These are phyloP conservation scores for Triplophysa tibetana DNA, from an alignment of 2,113 vertebrate species.

Conservation along the genomic window DNA sequence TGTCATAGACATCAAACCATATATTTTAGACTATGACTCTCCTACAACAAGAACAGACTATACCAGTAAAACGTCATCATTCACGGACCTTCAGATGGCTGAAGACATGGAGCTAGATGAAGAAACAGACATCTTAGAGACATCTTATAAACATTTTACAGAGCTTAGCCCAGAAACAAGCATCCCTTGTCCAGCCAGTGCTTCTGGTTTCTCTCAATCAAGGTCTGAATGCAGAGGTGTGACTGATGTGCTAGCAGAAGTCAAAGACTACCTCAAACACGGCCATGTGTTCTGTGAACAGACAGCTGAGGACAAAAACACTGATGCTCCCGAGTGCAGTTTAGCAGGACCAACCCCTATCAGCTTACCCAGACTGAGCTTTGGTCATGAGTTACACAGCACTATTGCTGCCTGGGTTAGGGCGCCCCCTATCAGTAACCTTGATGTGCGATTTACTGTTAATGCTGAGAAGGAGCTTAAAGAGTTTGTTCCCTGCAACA, in stretches of 20 bases:
- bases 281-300: conserved; percentile 41
- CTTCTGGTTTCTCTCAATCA: neutral
- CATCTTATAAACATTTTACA: neutral
- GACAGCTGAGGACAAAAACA: neutral
- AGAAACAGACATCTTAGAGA: conserved; percentile 13
- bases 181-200: neutral
- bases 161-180: neutral
- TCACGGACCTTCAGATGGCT: neutral
- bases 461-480: conserved; percentile 75
- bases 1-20: conserved; percentile 87
- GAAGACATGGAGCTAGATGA: conserved; percentile 2
- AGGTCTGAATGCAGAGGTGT: neutral
- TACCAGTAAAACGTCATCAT: neutral
- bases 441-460: conserved; percentile 83
- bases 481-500: conserved; percentile 68
- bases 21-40: conserved; percentile 87
- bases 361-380: conserved; percentile 41
- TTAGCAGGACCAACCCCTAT: neutral
- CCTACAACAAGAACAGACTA: conserved; percentile 47
- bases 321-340: neutral
- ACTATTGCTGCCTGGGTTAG: conserved; percentile 80
- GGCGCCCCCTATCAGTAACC: conserved; percentile 70
- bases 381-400: conserved; percentile 60
- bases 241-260: conserved; percentile 59
- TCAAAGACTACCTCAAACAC: conserved; percentile 60